Conservation (phyloP, 2,797 vertebrate genomes). For the Argentina silus region DNA sequence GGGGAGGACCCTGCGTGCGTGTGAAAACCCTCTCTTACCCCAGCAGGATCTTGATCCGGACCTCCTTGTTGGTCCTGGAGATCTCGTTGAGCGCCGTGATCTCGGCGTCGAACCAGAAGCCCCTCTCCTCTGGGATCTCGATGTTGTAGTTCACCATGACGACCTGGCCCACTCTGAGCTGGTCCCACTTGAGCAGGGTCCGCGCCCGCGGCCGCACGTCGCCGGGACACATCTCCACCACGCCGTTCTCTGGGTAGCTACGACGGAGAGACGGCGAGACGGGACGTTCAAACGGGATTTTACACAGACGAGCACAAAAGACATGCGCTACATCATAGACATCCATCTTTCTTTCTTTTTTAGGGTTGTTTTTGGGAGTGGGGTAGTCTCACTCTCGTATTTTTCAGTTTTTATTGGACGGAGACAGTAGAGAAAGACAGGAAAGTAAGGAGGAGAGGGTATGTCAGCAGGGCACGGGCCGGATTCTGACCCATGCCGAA, state of each 20-base stretch:
- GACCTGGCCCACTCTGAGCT: constrained; percentile 87
- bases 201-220: constrained; percentile 91
- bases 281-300: background rate
- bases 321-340: background rate
- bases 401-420: no score
- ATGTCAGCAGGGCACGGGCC: no score
- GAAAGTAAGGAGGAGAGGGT: no score
- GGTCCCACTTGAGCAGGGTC: constrained; percentile 89
- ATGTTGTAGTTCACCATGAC: constrained; percentile 99
- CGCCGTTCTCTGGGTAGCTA: constrained; percentile 93
- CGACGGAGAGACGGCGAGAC: background rate
- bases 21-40: constrained; percentile 82
- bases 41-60: constrained; percentile 91
- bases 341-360: no score
- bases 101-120: constrained; percentile 98
- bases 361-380: no score
- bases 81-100: constrained; percentile 87
- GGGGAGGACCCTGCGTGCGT: no score
- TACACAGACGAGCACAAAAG: background rate
- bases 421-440: no score
- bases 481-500: no score
- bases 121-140: constrained; percentile 93
- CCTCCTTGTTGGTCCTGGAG: constrained; percentile 96
- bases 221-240: constrained; percentile 82
- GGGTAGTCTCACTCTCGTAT: no score